These are phyloP conservation scores for Lathronympha strigana DNA, from an alignment of 2,888 invertebrate species.

Conservation along the genomic window DNA sequence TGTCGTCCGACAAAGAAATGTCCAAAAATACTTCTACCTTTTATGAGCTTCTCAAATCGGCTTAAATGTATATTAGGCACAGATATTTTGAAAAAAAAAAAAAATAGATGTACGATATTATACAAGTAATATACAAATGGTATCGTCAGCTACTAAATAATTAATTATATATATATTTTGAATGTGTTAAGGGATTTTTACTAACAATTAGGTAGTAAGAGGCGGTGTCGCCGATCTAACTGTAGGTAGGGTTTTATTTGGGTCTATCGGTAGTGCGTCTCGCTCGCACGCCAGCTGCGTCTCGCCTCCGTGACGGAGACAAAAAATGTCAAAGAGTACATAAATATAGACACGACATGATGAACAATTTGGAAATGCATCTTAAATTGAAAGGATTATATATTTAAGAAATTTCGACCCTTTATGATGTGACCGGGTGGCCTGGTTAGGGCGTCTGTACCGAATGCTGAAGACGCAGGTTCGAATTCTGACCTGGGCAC, in stretches of 20 bases:
- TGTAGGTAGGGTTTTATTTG: slow-evolving; percentile 62
- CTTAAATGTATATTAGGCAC: slow-evolving; percentile 83
- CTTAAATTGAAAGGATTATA: too few species aligned
- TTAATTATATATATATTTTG: slow-evolving; percentile 79
- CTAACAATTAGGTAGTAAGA: slow-evolving; percentile 80
- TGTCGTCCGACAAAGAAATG: slow-evolving; percentile 59
- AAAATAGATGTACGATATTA: slow-evolving; percentile 76
- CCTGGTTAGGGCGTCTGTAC: too few species aligned
- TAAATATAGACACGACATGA: background rate
- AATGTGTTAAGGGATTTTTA: slow-evolving; percentile 83
- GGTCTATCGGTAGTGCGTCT: slow-evolving; percentile 52
- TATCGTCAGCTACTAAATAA: slow-evolving; percentile 72
- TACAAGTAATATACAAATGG: slow-evolving; percentile 73
- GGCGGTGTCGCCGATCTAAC: slow-evolving; percentile 56
- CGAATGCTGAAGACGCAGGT: too few species aligned
- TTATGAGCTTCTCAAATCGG: slow-evolving; percentile 79
- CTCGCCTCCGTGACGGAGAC: slow-evolving; percentile 28
- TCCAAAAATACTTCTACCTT: slow-evolving; percentile 68
- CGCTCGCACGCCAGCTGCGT: slow-evolving; percentile 52
- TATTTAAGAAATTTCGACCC: too few species aligned
- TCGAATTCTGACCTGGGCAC: too few species aligned
- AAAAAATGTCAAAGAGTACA: slow-evolving; percentile 16
- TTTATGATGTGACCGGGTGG: too few species aligned
- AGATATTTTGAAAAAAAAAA: slow-evolving; percentile 72
- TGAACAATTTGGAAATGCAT: too few species aligned